These are phyloP conservation scores for Lithophane semibrunnea DNA, from an alignment of 2,888 invertebrate genomes.

Conservation along the genomic window DNA sequence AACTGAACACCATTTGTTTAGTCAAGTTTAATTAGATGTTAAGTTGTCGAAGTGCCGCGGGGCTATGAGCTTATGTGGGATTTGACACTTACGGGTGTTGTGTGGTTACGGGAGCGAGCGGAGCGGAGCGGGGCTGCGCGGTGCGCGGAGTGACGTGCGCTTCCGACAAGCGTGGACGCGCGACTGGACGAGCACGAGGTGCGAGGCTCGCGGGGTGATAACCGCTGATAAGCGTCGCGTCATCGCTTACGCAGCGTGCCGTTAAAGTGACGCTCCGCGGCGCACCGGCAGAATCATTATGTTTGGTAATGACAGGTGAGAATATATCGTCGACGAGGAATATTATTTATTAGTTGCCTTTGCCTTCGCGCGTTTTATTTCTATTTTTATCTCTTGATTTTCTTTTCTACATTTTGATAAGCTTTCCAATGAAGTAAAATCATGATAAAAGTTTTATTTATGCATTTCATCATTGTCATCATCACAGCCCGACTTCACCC, in stretches of 20 bases:
- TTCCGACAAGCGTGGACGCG: conserved; percentile 80
- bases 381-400: neutral
- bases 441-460: neutral
- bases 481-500: neutral
- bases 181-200: conserved; percentile 75
- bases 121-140: conserved; percentile 51
- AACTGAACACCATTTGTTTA: conserved; percentile 2
- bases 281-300: conserved; percentile 38
- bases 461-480: neutral
- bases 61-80: conserved; percentile 24
- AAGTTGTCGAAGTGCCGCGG: neutral
- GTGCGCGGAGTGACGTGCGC: conserved; percentile 73
- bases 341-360: conserved; percentile 9
- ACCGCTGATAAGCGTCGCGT: conserved; percentile 86
- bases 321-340: conserved; percentile 4
- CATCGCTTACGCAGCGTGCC: conserved; percentile 74
- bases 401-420: neutral
- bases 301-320: conserved; percentile 51
- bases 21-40: conserved; percentile 10
- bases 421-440: neutral
- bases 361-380: neutral
- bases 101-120: conserved; percentile 48
- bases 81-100: conserved; percentile 57
- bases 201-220: conserved; percentile 86
- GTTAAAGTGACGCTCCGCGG: conserved; percentile 68